These are phyloP conservation scores for Netelia virgata DNA, from an alignment of 2,888 invertebrate genomes.

Conservation along the genomic window DNA sequence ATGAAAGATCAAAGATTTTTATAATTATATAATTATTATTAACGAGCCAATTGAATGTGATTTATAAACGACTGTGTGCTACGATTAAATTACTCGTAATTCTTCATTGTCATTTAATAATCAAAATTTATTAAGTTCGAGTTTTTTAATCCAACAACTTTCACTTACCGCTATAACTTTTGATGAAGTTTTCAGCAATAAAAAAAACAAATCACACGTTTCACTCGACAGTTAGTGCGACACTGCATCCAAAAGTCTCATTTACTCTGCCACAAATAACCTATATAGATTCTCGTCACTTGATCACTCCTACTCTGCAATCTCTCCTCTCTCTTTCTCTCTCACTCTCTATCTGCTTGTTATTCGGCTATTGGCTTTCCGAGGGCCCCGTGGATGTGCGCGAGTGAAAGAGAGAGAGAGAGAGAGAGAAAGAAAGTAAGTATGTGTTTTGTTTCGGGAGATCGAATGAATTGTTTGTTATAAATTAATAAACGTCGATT, in stretches of 20 bases:
- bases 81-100: too few relatives aligned
- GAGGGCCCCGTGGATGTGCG: background rate
- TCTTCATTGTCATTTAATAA: too few relatives aligned
- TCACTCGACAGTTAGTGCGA: conserved; percentile 39
- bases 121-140: background rate
- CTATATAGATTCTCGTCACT: background rate
- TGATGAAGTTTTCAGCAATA: background rate
- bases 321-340: conserved; percentile 23
- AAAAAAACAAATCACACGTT: conserved; percentile 19
- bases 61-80: too few relatives aligned
- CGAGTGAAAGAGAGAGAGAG: background rate
- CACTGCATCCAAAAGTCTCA: conserved; percentile 55
- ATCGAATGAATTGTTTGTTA: too few relatives aligned
- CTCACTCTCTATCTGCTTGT: conserved; percentile 11
- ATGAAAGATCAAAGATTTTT: too few relatives aligned
- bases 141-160: background rate
- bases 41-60: too few relatives aligned
- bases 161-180: background rate
- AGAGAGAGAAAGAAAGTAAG: background rate
- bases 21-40: too few relatives aligned
- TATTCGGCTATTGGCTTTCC: background rate
- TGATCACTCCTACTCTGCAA: conserved; percentile 5
- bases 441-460: background rate
- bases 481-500: background rate
- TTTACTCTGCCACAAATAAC: conserved; percentile 1